These are phyloP conservation scores for Neosilurus hyrtlii DNA, from an alignment of 2,797 vertebrate species.

Conservation along the genomic window DNA sequence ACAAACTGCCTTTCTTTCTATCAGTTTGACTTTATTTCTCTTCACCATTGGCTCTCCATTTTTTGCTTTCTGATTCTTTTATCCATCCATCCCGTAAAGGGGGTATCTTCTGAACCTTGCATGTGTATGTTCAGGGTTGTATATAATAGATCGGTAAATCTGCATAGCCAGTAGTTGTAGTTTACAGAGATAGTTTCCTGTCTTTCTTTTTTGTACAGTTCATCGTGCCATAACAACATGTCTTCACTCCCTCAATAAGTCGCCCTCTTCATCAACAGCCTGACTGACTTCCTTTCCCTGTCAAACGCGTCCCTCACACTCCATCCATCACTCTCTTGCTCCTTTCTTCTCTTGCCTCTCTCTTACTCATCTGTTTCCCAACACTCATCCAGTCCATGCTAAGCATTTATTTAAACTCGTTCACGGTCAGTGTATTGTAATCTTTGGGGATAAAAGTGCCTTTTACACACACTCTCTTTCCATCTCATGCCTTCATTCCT, in stretches of 20 bases:
- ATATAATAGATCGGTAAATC: background rate
- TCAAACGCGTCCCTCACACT: conserved; percentile 51
- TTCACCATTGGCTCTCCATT: conserved; percentile 8
- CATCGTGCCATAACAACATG: conserved; percentile 28
- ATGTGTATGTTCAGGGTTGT: background rate
- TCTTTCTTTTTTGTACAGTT: background rate
- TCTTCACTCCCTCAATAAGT: conserved; percentile 9
- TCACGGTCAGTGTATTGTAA: conserved; percentile 82
- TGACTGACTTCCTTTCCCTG: conserved; percentile 61
- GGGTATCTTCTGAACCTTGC: background rate
- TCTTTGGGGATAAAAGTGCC: conserved; percentile 75
- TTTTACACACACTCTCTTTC: conserved; percentile 56
- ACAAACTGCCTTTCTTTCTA: conserved; percentile 26
- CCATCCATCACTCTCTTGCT: conserved; percentile 48
- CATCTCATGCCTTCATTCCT: conserved; percentile 53
- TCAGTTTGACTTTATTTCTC: conserved; percentile 29
- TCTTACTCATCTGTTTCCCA: conserved; percentile 59
- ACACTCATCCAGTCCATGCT: conserved; percentile 42
- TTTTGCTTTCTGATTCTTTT: conserved; percentile 20
- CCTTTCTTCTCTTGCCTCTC: conserved; percentile 45
- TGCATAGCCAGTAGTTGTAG: background rate
- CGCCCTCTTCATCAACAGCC: background rate
- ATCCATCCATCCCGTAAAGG: too few species aligned
- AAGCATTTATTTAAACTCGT: conserved; percentile 82
- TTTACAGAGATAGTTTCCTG: too few species aligned